These are phyloP conservation scores for Amblyteles armatorius DNA, from an alignment of 2,888 invertebrate species.

Conservation along the genomic window DNA sequence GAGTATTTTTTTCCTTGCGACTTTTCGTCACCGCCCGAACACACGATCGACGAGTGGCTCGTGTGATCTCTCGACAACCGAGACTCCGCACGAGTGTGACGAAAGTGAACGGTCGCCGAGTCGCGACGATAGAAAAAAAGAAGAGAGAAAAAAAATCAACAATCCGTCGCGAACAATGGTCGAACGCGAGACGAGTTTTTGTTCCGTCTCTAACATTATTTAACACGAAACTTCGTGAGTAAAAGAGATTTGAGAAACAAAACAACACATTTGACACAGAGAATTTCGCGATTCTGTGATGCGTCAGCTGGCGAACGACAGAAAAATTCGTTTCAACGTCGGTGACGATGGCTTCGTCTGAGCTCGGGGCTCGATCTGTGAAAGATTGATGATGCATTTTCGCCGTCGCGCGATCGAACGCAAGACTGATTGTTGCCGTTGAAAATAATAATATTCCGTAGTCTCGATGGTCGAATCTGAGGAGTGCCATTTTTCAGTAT, in stretches of 20 bases:
- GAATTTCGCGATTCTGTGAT: constrained; percentile 26
- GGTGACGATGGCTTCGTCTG: constrained; percentile 38
- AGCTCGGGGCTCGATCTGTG: constrained; percentile 3
- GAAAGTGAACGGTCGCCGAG: not conserved
- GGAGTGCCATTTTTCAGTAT: constrained; percentile 1
- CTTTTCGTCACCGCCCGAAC: constrained; percentile 7
- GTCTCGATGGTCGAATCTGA: not conserved
- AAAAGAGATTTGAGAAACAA: not conserved
- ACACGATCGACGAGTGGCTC: not conserved
- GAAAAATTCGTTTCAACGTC: constrained; percentile 34
- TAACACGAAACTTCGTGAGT: not conserved
- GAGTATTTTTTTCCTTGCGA: constrained; percentile 6
- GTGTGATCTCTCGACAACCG: not conserved
- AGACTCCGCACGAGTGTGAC: not conserved
- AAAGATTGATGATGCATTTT: constrained; percentile 38
- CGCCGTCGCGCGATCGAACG: not conserved
- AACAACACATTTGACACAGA: not conserved
- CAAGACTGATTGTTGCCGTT: constrained; percentile 5
- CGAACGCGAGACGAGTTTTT: not conserved
- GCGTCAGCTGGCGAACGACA: constrained; percentile 22
- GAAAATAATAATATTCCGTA: not conserved
- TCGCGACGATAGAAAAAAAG: not conserved
- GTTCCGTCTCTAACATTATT: not conserved
- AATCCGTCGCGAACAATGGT: constrained; percentile 23
- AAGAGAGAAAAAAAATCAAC: constrained; percentile 5